These are phyloP conservation scores for Temnothorax curvispinosus DNA, from an alignment of 1,140 invertebrate species.

Conservation along the genomic window DNA sequence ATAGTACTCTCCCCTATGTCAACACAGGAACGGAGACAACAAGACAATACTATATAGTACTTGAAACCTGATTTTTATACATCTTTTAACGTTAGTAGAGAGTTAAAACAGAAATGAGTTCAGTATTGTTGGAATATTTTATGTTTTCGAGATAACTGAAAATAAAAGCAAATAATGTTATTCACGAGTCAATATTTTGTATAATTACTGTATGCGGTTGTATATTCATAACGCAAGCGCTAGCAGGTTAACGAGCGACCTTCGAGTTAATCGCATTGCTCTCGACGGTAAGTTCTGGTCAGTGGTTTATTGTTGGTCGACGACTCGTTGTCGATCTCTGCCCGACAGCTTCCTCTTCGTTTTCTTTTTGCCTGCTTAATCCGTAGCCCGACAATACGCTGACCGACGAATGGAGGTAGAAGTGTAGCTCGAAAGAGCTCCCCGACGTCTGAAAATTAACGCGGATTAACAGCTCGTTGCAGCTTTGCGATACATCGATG, in stretches of 20 bases:
- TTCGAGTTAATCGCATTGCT: conserved; percentile 11
- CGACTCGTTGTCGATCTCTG: conserved; percentile 26
- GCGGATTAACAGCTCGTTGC: conserved; percentile 58
- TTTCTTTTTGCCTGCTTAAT: conserved; percentile 39
- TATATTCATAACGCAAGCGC: not conserved
- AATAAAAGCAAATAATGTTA: not conserved
- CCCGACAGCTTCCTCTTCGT: not conserved
- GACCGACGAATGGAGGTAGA: conserved; percentile 13
- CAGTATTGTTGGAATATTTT: too few relatives aligned
- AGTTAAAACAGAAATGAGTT: not conserved
- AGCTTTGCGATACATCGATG: not conserved
- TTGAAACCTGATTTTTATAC: conserved; percentile 20
- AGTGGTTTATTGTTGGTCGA: conserved; percentile 38
- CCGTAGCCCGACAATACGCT: not conserved
- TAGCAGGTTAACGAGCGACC: conserved; percentile 27
- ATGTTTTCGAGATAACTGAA: not conserved
- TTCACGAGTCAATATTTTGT: not conserved
- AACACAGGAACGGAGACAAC: conserved; percentile 33
- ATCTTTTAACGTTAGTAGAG: not conserved
- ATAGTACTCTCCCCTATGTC: conserved; percentile 21
- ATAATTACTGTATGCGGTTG: not conserved
- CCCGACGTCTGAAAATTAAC: conserved; percentile 65
- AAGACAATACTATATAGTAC: conserved; percentile 48
- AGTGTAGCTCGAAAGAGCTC: not conserved
- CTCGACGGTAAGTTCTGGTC: conserved; percentile 16